Evolutionary conservation across 2,797 vertebrate species (phyloP), one percentile per base, ranked within the genome.

Genomic region (Cyclopterus lumpus): DNA sequence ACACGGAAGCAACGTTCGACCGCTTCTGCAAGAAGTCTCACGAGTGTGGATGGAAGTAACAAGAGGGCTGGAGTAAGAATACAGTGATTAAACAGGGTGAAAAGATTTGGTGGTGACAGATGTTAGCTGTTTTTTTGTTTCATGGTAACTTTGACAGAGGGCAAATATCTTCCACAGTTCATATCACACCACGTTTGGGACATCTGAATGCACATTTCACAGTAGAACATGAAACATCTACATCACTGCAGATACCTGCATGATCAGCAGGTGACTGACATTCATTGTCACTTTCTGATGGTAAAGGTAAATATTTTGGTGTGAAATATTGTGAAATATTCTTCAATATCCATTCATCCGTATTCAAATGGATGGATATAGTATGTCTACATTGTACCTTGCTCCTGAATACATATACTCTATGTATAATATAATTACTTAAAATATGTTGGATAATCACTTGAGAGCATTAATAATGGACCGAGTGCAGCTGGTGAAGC

Each of bases 401-500:
- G 24, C 8, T 2, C 28, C 34, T 24, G 2, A 24, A 18, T 32
- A 28, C 54, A 61, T 49, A 36, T 38, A 59, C 5, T 36, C 32
- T 20, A 49, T 59, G 22, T 51, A 26, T 34, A 14, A 11, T 63
- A 7, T 62, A 34, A 59, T 51, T 44, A 60, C 44, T 49, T 69
- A 28, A 57, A 38, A 60, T 53, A 51, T 61, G 54, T 2, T 10
- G 14, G 22, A 46, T 38, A 48, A 59, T 67, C 16, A 6, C 61
- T 61, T 10, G 34, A 61, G 40, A 75, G 48, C 62, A 85, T 86
- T 84, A 84, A 83, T 82, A 82, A 85, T 57, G 55, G 58, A 86
- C 70, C 74, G 55, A 59, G 60, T 80, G 83, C 81, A 79, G 79
- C 79, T 67, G 48, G 54, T 36, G 70, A 78, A 68, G 70, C 75